Base-by-base conservation (phyloP, 2,888 invertebrate species). In the Toxonevra muliebris region DNA sequence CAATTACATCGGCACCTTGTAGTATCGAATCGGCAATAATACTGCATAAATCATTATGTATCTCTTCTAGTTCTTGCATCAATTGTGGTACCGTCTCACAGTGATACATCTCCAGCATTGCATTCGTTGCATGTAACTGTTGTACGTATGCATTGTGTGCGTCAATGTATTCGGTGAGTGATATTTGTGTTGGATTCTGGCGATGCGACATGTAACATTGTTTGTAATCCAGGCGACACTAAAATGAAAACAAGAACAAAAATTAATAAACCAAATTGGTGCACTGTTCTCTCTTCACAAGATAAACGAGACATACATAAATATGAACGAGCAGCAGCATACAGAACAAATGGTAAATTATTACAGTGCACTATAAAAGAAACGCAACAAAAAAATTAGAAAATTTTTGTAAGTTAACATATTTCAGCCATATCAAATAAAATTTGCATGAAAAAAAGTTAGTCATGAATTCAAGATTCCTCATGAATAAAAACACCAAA, bases 71-170 rank as follows among this genome's bases (percentile, higher is more conserved):
- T 87, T 97, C 97, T 92, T 96, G 90, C 76, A 90, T 89, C 78
- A 97, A 89, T 75, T 93, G 92, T 5, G 97, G 97, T 79, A 97
- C 87, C 69, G 94, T 94, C 78, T 93, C 90, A 75, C 90, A 90
- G 82, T 94, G 91, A 86, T 95, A 97, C 80, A 93, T 92, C 77
- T 96, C 95, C 75, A 95, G 89, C 91, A 96, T 95, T 48, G 95
- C 94, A 83, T 97, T 97, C 74, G 96, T 95, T 57, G 96, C 95
- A 75, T 94, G 92, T 74, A 97, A 87, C 82, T 97, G 96, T 77
- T 96, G 94, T 71, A 97, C 92, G 86, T 97, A 97, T 73, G 92
- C 92, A 87, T 97, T 97, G 87, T 97, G 97, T 13, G 94, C 91
- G 82, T 96, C 95, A 83, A 95, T 92, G 86, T 96, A 96, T 66